phyloP scores from a whole-genome alignment of 2,113 vertebrate species.

The Gallinago jamesoni region DNA sequence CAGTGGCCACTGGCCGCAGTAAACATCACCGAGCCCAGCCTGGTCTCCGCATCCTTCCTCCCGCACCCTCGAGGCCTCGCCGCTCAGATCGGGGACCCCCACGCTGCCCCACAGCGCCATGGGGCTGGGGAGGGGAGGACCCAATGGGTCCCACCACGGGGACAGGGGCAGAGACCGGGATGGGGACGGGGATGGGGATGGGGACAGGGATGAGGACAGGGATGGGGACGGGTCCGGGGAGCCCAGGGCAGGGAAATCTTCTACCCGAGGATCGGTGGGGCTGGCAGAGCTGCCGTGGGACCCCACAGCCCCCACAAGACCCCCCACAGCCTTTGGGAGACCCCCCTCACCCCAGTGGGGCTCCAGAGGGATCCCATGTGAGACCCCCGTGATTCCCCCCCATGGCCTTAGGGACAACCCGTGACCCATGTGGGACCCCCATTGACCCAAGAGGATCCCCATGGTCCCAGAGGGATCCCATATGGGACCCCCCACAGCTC shows the following conservation, averaged over 20 bases:
- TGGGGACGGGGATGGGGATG: no score
- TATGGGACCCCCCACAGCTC: no score
- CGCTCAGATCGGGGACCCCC: background rate
- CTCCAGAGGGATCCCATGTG: background rate
- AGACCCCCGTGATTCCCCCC: background rate
- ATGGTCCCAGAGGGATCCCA: background rate
- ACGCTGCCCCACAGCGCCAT: background rate
- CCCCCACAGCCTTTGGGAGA: background rate
- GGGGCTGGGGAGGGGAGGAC: background rate
- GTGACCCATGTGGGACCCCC: background rate
- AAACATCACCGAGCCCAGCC: background rate
- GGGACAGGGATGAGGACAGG: background rate
- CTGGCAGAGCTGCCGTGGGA: fast-evolving
- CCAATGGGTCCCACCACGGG: no score
- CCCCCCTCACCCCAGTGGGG: background rate
- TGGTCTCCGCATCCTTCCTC: background rate
- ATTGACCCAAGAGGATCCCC: background rate
- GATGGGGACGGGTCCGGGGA: background rate
- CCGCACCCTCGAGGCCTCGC: fast-evolving
- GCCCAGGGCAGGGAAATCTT: no score
- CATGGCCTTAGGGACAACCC: no score
- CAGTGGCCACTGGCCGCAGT: background rate
- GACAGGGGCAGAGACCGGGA: background rate
- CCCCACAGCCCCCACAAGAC: background rate
- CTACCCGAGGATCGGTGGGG: background rate